Conservation (phyloP, 1,140 invertebrate species). For the Heliconius himera region DNA sequence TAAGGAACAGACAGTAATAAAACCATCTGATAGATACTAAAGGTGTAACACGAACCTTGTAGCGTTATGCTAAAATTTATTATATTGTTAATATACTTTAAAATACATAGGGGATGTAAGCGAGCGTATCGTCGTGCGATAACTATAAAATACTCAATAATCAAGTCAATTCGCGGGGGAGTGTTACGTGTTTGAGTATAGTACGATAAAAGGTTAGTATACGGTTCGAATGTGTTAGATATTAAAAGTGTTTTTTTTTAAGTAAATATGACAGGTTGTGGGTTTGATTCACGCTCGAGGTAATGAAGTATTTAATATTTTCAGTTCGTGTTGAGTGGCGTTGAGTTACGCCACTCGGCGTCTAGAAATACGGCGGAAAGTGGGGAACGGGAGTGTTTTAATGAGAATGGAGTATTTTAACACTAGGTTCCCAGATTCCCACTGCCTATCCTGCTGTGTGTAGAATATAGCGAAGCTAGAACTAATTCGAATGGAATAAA, state of each 20-base stretch:
- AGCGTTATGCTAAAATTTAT: slow-evolving; percentile 6
- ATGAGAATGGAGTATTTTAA: too few relatives aligned
- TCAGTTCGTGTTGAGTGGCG: too few relatives aligned
- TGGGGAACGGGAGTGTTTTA: too few relatives aligned
- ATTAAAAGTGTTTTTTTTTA: background rate
- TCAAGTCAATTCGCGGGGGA: background rate
- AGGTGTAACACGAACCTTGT: background rate
- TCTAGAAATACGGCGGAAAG: too few relatives aligned
- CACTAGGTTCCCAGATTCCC: too few relatives aligned
- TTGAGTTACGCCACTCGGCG: too few relatives aligned
- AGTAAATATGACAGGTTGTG: too few relatives aligned
- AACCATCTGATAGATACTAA: background rate
- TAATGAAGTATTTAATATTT: too few relatives aligned
- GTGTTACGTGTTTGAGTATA: background rate
- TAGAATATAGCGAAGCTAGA: too few relatives aligned
- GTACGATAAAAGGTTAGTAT: background rate
- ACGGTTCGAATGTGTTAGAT: background rate
- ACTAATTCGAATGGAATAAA: too few relatives aligned
- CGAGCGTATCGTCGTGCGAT: background rate
- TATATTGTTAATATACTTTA: slow-evolving; percentile 7
- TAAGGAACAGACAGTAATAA: background rate
- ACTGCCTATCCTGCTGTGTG: too few relatives aligned
- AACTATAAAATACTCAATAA: background rate
- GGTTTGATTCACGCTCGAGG: too few relatives aligned
- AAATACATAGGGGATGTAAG: slow-evolving; percentile 1